Conservation (phyloP, 2,888 invertebrate species). For the Hyppa rectilinea region DNA sequence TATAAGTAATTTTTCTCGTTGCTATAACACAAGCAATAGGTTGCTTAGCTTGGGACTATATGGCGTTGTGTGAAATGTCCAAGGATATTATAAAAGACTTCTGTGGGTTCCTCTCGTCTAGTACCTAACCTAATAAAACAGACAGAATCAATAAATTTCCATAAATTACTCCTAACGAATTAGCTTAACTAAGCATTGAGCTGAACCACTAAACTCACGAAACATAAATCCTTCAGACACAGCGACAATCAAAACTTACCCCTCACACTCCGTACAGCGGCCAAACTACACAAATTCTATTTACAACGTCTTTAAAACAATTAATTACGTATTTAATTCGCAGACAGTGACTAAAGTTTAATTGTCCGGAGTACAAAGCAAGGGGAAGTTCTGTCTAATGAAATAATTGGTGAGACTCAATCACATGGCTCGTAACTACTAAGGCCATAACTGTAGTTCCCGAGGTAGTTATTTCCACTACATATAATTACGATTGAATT, state of each 20-base stretch:
- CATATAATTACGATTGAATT: conserved; percentile 89
- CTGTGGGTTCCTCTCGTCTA: neutral
- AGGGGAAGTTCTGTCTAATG: conserved; percentile 64
- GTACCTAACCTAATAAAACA: neutral
- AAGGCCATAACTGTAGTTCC: conserved; percentile 77
- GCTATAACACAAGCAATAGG: no score
- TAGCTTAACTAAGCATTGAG: conserved; percentile 11
- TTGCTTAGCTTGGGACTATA: no score
- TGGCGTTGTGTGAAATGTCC: no score
- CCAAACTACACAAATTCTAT: conserved; percentile 51
- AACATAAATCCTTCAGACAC: conserved; percentile 35
- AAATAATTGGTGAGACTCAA: conserved; percentile 76
- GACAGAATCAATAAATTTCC: neutral
- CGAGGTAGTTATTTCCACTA: conserved; percentile 87
- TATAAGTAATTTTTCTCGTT: no score
- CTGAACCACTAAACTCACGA: conserved; percentile 18
- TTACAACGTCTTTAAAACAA: conserved; percentile 63
- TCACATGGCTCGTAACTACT: conserved; percentile 75
- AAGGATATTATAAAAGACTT: no score
- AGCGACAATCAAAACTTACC: conserved; percentile 29
- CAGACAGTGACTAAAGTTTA: conserved; percentile 59
- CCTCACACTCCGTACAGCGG: neutral
- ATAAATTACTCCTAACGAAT: neutral
- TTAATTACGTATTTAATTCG: conserved; percentile 65
- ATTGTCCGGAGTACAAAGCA: conserved; percentile 67